Evolutionary conservation across 2,797 vertebrate genomes (phyloP).

Genomic region (Telmatherina bonti): DNA sequence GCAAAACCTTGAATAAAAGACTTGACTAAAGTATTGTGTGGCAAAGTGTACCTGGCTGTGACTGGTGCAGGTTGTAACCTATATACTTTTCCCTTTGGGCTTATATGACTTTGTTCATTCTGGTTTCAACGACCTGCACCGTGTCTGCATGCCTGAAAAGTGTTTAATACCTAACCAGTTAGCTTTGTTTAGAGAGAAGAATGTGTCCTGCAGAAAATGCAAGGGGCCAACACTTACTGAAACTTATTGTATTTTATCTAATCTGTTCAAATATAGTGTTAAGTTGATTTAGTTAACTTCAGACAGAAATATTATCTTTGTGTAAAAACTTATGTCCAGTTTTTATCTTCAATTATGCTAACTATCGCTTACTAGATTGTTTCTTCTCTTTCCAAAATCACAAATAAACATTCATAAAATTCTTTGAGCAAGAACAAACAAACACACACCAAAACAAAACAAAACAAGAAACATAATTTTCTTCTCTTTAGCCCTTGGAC

Average conservation of each 20-base stretch:
- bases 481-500: neutral
- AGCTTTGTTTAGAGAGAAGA: conserved; percentile 13
- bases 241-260: conserved; percentile 7
- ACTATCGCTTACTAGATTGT: neutral
- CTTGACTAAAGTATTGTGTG: neutral
- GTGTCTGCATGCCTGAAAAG: neutral
- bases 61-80: neutral
- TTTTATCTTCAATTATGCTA: neutral
- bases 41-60: conserved; percentile 5
- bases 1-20: conserved; percentile 6
- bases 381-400: neutral
- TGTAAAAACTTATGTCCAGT: neutral
- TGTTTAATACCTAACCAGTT: neutral
- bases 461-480: neutral
- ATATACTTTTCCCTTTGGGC: conserved; percentile 1
- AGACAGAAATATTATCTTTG: no score
- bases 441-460: neutral
- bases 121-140: neutral
- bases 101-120: neutral
- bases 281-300: neutral
- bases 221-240: neutral
- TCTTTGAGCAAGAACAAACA: neutral
- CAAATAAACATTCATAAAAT: neutral
- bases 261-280: neutral
- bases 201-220: neutral